phyloP scores from a whole-genome alignment of 2,888 invertebrate genomes.

The Lasioglossum morio region DNA sequence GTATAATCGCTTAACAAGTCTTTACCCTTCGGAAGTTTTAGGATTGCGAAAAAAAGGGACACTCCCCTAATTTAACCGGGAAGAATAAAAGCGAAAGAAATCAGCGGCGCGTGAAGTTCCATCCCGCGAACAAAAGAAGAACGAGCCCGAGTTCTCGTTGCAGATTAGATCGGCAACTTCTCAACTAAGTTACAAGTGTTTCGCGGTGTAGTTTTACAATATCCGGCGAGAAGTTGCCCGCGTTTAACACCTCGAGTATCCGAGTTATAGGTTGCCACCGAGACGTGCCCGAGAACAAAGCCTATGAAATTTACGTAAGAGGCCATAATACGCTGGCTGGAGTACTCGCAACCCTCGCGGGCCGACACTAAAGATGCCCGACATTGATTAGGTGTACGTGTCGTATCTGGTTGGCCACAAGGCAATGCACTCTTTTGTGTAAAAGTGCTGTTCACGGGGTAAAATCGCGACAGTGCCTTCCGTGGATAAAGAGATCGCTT shows the following conservation, averaged over 20 bases:
- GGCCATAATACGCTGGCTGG: constrained; percentile 69
- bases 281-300: constrained; percentile 77
- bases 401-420: constrained; percentile 74
- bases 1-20: constrained; percentile 40
- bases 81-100: constrained; percentile 65
- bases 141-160: neutral
- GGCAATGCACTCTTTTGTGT: constrained; percentile 73
- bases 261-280: constrained; percentile 42
- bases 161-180: neutral
- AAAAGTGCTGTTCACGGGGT: constrained; percentile 54
- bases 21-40: constrained; percentile 57
- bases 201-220: constrained; percentile 17
- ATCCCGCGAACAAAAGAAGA: constrained; percentile 12
- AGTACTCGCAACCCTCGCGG: constrained; percentile 59
- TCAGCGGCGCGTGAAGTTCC: constrained; percentile 55
- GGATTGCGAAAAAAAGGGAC: constrained; percentile 46
- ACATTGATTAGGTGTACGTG: constrained; percentile 81
- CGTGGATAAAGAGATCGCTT: constrained; percentile 6
- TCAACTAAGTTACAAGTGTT: neutral
- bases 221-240: constrained; percentile 29
- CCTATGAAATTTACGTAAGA: constrained; percentile 68
- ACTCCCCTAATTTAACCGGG: constrained; percentile 64
- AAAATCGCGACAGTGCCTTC: constrained; percentile 41
- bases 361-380: constrained; percentile 78
- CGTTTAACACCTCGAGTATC: constrained; percentile 30